Percentiles rank a stretch among this genome's conserved stretches.
phyloP scores from a whole-genome alignment of 2,888 invertebrate genomes.

The Acholoe squamosa region DNA sequence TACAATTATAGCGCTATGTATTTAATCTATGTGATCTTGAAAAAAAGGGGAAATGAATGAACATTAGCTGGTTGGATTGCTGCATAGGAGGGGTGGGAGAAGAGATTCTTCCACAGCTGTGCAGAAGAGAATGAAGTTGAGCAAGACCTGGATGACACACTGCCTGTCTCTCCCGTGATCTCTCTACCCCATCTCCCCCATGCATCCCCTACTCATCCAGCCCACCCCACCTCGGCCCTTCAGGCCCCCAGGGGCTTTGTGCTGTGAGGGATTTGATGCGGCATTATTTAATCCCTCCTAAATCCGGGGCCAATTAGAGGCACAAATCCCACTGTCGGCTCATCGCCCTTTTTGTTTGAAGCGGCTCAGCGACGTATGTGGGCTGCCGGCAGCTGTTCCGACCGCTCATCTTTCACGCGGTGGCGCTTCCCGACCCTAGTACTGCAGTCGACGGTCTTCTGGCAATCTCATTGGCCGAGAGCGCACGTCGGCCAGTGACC shows the following conservation, averaged over 20 bases:
- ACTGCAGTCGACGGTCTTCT: neutral
- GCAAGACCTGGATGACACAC: conserved; percentile 7
- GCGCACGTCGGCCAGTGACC: neutral
- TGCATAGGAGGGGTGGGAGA: neutral
- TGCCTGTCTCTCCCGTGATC: neutral
- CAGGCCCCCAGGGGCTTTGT: conserved; percentile 15
- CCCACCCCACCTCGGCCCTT: neutral
- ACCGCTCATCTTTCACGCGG: neutral
- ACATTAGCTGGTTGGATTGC: neutral
- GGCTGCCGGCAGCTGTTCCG: conserved; percentile 6
- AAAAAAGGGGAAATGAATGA: neutral
- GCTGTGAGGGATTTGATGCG: conserved; percentile 31
- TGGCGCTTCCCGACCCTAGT: neutral
- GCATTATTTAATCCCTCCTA: conserved; percentile 55
- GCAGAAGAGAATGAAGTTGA: neutral
- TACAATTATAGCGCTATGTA: neutral
- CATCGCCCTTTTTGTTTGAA: conserved; percentile 52
- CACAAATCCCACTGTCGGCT: neutral
- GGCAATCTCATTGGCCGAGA: conserved; percentile 46
- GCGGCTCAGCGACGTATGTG: conserved; percentile 19
- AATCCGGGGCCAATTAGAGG: conserved; percentile 57
- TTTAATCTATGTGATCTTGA: neutral
- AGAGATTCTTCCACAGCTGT: no score
- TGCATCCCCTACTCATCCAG: neutral
- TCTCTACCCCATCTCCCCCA: no score